These are phyloP conservation scores for Lipotes vexillifer DNA, from an alignment of 2,113 vertebrate genomes.

Conservation along the genomic window DNA sequence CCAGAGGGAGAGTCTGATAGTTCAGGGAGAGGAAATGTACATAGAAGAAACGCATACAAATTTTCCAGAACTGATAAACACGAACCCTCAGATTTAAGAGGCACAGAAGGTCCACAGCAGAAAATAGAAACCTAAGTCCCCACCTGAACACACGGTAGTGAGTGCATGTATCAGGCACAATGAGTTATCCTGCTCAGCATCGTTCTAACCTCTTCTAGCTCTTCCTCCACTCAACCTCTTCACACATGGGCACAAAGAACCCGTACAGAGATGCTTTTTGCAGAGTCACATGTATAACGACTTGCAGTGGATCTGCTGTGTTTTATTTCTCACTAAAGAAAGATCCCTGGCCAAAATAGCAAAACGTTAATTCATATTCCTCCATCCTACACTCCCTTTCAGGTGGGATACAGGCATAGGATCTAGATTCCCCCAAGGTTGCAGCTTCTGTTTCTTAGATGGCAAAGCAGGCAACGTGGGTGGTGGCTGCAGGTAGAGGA, in stretches of 20 bases:
- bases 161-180: not conserved
- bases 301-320: rapidly evolving
- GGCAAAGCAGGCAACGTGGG: not conserved
- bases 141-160: not conserved
- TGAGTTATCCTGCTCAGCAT: not conserved
- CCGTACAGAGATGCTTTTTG: not conserved
- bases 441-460: not conserved
- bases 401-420: not conserved
- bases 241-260: not conserved
- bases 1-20: not conserved
- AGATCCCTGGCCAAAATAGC: too few relatives aligned
- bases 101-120: not conserved
- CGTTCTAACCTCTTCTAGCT: not conserved
- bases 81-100: not conserved
- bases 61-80: not conserved
- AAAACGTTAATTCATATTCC: not conserved
- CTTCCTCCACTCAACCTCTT: not conserved
- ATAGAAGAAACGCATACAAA: not conserved
- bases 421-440: not conserved
- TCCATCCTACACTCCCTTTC: not conserved
- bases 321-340: not conserved
- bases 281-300: not conserved
- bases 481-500: not conserved
- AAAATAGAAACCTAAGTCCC: not conserved
- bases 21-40: not conserved